Evolutionary conservation across 2,113 vertebrate species (phyloP).

Genomic region (Menura novaehollandiae): DNA sequence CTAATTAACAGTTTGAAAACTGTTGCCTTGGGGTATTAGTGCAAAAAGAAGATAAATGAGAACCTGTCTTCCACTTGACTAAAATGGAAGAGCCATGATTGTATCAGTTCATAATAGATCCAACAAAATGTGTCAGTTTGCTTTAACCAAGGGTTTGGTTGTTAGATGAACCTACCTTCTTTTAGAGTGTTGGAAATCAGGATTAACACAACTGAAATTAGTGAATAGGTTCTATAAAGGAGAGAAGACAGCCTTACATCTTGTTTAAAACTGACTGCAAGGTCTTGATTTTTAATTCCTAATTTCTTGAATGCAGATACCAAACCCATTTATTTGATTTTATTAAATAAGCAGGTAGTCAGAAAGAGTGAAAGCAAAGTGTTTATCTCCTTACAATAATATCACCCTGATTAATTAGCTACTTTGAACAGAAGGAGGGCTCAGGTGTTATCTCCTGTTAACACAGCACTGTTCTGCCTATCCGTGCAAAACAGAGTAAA

Average conservation of each 20-base stretch:
- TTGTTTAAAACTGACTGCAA: neutral
- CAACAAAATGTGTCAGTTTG: neutral
- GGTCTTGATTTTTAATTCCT: neutral
- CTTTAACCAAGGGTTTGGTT: neutral
- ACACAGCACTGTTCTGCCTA: neutral
- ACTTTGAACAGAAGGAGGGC: neutral
- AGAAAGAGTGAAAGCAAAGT: neutral
- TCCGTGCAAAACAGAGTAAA: neutral
- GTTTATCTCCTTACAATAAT: neutral
- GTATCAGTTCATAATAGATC: neutral
- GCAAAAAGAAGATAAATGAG: neutral
- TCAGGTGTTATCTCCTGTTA: neutral
- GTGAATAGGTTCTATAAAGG: neutral
- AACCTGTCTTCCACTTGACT: neutral
- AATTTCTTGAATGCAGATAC: neutral
- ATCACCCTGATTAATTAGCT: neutral
- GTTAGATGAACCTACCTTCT: neutral
- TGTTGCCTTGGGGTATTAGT: neutral
- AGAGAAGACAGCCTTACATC: neutral
- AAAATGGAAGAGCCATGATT: neutral
- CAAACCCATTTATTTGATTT: neutral
- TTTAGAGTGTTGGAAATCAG: neutral
- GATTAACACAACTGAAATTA: neutral
- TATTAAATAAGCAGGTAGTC: neutral
- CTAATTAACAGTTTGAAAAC: neutral